Percentiles rank a stretch among this genome's conserved stretches.
These are phyloP conservation scores for Hylaeus anthracinus DNA, from an alignment of 1,140 invertebrate genomes.

Conservation along the genomic window DNA sequence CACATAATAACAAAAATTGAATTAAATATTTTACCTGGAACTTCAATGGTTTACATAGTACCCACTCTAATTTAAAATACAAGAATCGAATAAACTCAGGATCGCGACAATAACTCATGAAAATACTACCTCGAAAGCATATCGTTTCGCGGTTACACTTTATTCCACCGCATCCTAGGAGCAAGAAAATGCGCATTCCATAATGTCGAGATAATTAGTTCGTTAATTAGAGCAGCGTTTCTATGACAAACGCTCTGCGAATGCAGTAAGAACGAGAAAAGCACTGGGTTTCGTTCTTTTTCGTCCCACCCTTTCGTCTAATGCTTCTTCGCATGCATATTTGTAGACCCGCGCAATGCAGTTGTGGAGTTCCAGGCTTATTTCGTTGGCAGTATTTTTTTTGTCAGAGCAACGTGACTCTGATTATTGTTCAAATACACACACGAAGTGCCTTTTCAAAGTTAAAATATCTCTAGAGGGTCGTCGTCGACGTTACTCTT, in stretches of 20 bases:
- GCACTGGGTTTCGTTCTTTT: not conserved
- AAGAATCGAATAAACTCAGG: too few species aligned
- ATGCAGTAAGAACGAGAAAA: not conserved
- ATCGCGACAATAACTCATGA: too few species aligned
- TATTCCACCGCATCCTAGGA: not conserved
- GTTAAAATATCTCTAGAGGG: not conserved
- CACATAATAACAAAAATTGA: too few species aligned
- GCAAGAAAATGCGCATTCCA: not conserved
- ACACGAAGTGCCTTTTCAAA: not conserved
- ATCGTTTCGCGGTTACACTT: not conserved
- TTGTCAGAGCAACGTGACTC: not conserved
- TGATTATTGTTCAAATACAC: slow-evolving; percentile 16
- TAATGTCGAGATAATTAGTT: not conserved
- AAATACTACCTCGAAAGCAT: too few species aligned
- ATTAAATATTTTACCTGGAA: too few species aligned
- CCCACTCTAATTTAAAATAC: too few species aligned
- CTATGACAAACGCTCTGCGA: not conserved
- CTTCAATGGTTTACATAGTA: too few species aligned
- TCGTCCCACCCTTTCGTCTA: too few species aligned
- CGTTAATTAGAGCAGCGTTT: not conserved
- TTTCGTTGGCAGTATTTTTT: not conserved
- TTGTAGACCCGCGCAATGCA: not conserved
- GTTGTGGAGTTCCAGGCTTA: not conserved
- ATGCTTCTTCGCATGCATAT: not conserved
- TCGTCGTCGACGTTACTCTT: not conserved